A percentile compares a stretch with the other conserved stretches of the same genome.
These are phyloP conservation scores for Charanyca ferruginea DNA, from an alignment of 2,888 invertebrate genomes.

Conservation along the genomic window DNA sequence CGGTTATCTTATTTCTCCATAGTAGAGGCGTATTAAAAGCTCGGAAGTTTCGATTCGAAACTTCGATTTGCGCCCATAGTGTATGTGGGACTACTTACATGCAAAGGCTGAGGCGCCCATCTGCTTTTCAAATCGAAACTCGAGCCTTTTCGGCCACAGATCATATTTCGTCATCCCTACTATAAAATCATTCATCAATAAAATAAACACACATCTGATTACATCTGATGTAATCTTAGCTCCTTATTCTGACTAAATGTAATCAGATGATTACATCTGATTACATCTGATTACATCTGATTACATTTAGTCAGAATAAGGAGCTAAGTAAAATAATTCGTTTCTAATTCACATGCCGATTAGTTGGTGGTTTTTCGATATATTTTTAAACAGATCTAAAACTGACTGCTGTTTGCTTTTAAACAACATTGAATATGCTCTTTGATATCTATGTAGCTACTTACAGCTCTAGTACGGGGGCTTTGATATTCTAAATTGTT, in stretches of 20 bases:
- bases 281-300: no score
- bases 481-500: constrained; percentile 33
- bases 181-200: neutral
- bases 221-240: no score
- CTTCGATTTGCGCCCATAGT: no score
- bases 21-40: neutral
- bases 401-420: constrained; percentile 37
- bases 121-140: neutral
- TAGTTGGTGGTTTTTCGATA: constrained; percentile 31
- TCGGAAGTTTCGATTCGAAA: neutral
- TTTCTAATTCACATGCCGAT: constrained; percentile 27
- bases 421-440: constrained; percentile 37
- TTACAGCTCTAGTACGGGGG: neutral
- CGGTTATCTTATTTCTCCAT: neutral
- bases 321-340: constrained; percentile 25
- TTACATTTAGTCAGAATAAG: neutral
- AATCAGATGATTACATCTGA: no score
- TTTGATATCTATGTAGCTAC: constrained; percentile 22
- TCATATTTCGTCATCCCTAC: neutral
- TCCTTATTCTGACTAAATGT: neutral
- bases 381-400: constrained; percentile 36
- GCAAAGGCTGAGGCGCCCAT: neutral
- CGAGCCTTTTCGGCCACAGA: neutral
- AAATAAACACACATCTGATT: no score
- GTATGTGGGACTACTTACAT: no score